A percentile compares a stretch with the other conserved stretches of the same genome.
Evolutionary conservation across 2,113 vertebrate genomes (phyloP).

Genomic region (Bagarius yarrelli): DNA sequence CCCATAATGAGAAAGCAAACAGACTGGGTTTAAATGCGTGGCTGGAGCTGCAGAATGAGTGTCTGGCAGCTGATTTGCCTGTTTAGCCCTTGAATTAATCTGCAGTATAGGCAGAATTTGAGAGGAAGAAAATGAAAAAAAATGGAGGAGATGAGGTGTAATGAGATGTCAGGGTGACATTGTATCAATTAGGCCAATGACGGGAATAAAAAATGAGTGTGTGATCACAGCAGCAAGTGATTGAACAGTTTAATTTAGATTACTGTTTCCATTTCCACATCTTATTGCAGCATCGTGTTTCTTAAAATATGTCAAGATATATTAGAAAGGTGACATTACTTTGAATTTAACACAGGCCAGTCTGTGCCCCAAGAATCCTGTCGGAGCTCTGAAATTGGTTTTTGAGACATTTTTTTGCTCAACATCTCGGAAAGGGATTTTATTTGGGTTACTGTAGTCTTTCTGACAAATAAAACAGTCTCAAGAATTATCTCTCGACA

Average conservation of each 20-base stretch:
- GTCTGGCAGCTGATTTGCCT: conserved; percentile 28
- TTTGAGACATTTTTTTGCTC: too few relatives aligned
- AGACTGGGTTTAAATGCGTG: conserved; percentile 25
- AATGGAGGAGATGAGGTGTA: conserved; percentile 20
- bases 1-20: conserved; percentile 19
- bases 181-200: conserved; percentile 37
- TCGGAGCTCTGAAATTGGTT: too few relatives aligned
- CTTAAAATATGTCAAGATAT: not conserved
- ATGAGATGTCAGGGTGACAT: conserved; percentile 28
- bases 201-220: not conserved
- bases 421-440: too few relatives aligned
- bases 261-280: not conserved
- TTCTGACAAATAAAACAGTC: too few relatives aligned
- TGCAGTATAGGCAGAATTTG: conserved; percentile 17
- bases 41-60: conserved; percentile 25
- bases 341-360: not conserved
- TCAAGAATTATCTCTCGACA: too few relatives aligned
- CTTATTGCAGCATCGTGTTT: not conserved
- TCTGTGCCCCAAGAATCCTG: not conserved
- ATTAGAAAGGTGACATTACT: not conserved
- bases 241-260: conserved; percentile 23
- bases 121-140: conserved; percentile 18
- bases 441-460: too few relatives aligned
- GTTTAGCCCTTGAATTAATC: conserved; percentile 37
- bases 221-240: conserved; percentile 6